Percentiles rank a stretch among this genome's conserved stretches.
These are phyloP conservation scores for Sebastes steindachneri DNA, from an alignment of 2,797 vertebrate genomes.

Conservation along the genomic window DNA sequence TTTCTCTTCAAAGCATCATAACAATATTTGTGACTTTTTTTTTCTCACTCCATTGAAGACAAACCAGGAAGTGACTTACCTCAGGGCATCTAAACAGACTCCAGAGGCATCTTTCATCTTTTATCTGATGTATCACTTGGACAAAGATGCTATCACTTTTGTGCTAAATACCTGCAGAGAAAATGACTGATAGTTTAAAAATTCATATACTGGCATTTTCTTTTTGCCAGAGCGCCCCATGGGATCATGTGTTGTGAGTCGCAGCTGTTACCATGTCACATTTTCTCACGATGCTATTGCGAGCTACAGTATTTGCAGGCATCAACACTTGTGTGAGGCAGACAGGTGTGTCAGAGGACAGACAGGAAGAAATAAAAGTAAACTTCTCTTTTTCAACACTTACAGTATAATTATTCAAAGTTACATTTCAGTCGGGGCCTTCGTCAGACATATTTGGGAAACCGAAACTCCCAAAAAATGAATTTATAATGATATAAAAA, in stretches of 20 bases:
- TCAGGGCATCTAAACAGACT: slow-evolving; percentile 26
- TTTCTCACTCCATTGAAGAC: slow-evolving; percentile 3
- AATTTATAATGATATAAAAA: not conserved
- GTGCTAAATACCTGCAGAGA: slow-evolving; percentile 12
- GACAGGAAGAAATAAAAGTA: not conserved
- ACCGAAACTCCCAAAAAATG: not conserved
- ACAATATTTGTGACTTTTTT: not conserved
- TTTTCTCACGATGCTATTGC: not conserved
- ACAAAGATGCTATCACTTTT: slow-evolving; percentile 38
- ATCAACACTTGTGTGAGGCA: not conserved
- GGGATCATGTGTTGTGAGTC: not conserved
- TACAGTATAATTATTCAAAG: not conserved
- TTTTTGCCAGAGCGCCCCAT: slow-evolving; percentile 1
- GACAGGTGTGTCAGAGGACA: slow-evolving; percentile 22
- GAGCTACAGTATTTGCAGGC: not conserved
- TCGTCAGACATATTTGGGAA: not conserved
- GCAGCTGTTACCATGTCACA: slow-evolving; percentile 26
- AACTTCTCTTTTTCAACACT: not conserved
- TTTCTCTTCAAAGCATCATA: not conserved
- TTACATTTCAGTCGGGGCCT: not conserved
- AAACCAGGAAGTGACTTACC: slow-evolving; percentile 7
- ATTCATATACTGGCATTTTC: not conserved
- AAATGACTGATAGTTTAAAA: slow-evolving; percentile 14
- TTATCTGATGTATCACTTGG: slow-evolving; percentile 22
- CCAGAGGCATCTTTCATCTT: slow-evolving; percentile 29